Percentiles rank a stretch among this genome's conserved stretches.
Conservation (phyloP, 2,113 vertebrate genomes). For the Colius striatus region DNA sequence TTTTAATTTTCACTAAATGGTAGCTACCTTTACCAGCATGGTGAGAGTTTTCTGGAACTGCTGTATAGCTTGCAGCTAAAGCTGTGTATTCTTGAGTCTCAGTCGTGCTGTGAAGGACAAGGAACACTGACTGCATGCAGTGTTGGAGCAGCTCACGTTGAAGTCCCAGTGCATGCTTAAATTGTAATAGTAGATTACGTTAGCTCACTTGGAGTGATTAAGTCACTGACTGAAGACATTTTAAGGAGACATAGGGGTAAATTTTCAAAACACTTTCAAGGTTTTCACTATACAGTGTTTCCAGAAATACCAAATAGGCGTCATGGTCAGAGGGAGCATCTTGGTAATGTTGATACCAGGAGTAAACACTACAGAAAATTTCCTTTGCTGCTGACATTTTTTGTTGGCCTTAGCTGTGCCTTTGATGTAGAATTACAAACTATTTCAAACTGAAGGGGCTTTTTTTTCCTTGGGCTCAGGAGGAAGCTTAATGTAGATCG, state of each 20-base stretch:
- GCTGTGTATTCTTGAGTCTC: neutral
- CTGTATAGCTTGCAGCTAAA: neutral
- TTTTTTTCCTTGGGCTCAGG: neutral
- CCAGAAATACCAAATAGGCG: neutral
- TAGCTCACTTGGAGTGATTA: neutral
- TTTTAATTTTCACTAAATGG: neutral
- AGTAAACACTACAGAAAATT: conserved; percentile 6
- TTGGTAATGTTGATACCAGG: neutral
- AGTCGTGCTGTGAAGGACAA: neutral
- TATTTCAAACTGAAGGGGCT: neutral
- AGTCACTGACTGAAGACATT: neutral
- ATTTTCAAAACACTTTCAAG: neutral
- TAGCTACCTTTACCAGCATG: fast-evolving
- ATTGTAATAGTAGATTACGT: neutral
- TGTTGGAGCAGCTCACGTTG: neutral
- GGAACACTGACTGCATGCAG: neutral
- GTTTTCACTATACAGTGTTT: neutral
- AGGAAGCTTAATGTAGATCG: neutral
- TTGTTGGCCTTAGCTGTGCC: neutral
- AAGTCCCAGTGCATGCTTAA: neutral
- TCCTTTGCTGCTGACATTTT: neutral
- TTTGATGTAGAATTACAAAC: conserved; percentile 17
- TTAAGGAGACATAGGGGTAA: neutral
- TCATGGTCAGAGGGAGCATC: neutral
- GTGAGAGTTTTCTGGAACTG: neutral